Evolutionary conservation across 2,888 invertebrate species (phyloP).

Genomic region (Sesamia inferens): DNA sequence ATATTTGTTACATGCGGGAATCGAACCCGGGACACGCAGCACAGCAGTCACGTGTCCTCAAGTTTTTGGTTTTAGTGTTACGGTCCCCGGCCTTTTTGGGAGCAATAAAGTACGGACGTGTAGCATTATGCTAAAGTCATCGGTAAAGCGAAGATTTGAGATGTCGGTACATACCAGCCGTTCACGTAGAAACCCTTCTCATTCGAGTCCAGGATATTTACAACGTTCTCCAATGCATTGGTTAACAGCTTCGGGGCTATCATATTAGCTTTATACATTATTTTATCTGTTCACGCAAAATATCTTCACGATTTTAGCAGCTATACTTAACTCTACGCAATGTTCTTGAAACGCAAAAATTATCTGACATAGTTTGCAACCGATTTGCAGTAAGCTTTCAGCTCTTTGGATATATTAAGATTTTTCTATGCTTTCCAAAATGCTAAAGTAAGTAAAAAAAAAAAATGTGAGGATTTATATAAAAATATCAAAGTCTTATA

Average conservation of each 20-base stretch:
- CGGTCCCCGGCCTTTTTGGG: neutral
- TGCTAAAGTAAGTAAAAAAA: neutral
- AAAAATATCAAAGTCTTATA: neutral
- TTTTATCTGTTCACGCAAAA: slow-evolving; percentile 79
- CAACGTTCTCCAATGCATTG: too few relatives aligned
- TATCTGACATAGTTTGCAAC: slow-evolving; percentile 96
- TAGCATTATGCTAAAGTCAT: too few relatives aligned
- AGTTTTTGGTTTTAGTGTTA: neutral
- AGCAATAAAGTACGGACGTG: too few relatives aligned
- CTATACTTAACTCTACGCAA: slow-evolving; percentile 95
- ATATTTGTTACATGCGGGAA: too few relatives aligned
- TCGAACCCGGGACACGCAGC: too few relatives aligned
- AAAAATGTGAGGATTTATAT: neutral
- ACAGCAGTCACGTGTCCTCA: neutral
- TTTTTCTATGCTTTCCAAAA: slow-evolving; percentile 78
- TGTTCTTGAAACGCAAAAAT: slow-evolving; percentile 95
- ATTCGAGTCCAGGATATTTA: too few relatives aligned
- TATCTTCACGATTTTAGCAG: slow-evolving; percentile 94
- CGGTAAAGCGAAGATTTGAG: too few relatives aligned
- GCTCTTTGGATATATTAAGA: slow-evolving; percentile 94
- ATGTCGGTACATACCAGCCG: too few relatives aligned
- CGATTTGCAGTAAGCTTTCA: slow-evolving; percentile 95
- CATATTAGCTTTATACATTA: neutral
- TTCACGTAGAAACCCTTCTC: too few relatives aligned
- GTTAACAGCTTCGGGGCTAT: too few relatives aligned